Conservation (phyloP, 2,113 vertebrate genomes). For the Mesoclemmys tuberculata region DNA sequence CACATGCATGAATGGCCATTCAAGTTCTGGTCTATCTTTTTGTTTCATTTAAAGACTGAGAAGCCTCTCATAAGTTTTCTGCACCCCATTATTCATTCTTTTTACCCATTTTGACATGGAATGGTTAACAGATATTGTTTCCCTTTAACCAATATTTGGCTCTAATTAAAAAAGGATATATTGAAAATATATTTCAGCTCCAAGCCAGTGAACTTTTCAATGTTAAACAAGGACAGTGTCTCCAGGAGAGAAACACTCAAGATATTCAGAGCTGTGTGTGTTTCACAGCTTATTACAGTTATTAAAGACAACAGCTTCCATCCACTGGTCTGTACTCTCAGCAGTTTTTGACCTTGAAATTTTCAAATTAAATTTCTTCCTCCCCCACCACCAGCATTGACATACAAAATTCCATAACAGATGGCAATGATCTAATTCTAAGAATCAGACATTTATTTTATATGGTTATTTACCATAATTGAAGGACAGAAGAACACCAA, state of each 20-base stretch:
- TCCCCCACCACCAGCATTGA: neutral
- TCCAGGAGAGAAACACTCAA: constrained; percentile 12
- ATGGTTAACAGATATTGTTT: neutral
- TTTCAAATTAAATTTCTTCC: constrained; percentile 32
- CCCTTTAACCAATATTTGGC: constrained; percentile 11
- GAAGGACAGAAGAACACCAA: neutral
- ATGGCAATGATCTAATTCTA: constrained; percentile 23
- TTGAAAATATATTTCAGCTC: constrained; percentile 20
- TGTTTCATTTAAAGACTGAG: neutral
- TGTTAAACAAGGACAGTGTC: constrained; percentile 17
- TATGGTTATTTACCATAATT: neutral
- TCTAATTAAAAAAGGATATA: neutral
- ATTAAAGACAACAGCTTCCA: constrained; percentile 43
- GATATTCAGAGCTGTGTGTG: constrained; percentile 2
- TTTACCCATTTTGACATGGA: neutral
- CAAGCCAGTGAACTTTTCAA: neutral
- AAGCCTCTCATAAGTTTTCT: neutral
- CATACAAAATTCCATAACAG: constrained; percentile 33
- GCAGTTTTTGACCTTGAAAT: constrained; percentile 49
- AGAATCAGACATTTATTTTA: constrained; percentile 3
- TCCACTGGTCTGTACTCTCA: constrained; percentile 30
- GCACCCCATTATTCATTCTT: neutral
- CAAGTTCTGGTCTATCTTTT: neutral
- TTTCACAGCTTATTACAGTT: constrained; percentile 40
- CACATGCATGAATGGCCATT: neutral